Evolutionary conservation across 2,888 invertebrate genomes (phyloP).

Genomic region (Pantelozetes paolii): DNA sequence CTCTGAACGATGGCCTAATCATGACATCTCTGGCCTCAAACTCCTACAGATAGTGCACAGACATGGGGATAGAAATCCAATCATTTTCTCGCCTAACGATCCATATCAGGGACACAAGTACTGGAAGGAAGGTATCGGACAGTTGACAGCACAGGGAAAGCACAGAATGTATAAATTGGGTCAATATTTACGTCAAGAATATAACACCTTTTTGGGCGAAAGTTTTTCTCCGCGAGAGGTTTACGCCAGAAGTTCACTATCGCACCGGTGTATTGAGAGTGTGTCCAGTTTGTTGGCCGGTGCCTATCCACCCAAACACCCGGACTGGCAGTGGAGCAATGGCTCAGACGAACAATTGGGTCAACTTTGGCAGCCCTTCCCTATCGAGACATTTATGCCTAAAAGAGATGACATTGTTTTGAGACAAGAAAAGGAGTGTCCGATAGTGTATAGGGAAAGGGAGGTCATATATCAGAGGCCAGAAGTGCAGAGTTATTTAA

Average conservation of each 20-base stretch:
- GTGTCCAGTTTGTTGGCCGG: conserved; percentile 28
- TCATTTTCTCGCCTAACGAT: conserved; percentile 39
- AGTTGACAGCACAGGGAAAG: conserved; percentile 39
- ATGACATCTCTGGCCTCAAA: conserved; percentile 33
- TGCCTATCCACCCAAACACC: conserved; percentile 36
- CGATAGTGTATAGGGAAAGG: conserved; percentile 2
- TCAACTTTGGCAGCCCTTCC: conserved; percentile 37
- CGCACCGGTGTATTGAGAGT: conserved; percentile 40
- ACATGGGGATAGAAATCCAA: conserved; percentile 40
- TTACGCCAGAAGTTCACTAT: conserved; percentile 34
- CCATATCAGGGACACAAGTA: conserved; percentile 27
- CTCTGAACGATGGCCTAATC: conserved; percentile 7
- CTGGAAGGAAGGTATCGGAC: conserved; percentile 41
- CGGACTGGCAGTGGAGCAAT: conserved; percentile 33
- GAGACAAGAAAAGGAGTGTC: conserved; percentile 25
- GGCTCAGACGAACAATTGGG: conserved; percentile 1
- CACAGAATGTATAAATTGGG: conserved; percentile 38
- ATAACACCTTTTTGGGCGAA: conserved; percentile 33
- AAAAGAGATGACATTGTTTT: conserved; percentile 33
- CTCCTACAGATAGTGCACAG: conserved; percentile 38
- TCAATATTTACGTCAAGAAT: conserved; percentile 26
- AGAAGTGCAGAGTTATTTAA: background rate
- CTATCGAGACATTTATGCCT: conserved; percentile 33
- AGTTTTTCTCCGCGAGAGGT: conserved; percentile 35
- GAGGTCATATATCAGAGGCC: conserved; percentile 2